Conservation (phyloP, 2,888 invertebrate genomes). For the Choristoneura rosaceana region DNA sequence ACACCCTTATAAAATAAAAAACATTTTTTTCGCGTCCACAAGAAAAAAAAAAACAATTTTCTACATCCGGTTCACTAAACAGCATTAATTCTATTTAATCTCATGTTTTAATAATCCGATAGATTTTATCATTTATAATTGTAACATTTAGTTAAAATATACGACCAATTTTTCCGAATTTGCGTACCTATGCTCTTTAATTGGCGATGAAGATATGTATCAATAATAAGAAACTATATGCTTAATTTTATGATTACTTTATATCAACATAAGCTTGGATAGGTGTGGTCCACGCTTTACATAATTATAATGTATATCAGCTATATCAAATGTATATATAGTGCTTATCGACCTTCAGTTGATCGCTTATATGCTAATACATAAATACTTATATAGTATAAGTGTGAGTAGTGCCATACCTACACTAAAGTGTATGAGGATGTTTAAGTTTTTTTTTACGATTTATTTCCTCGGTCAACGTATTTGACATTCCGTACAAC, state of each 20-base stretch:
- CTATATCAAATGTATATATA: slow-evolving; percentile 17
- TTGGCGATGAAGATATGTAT: slow-evolving; percentile 31
- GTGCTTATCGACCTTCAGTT: slow-evolving; percentile 40
- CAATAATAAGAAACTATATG: slow-evolving; percentile 6
- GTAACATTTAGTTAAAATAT: slow-evolving; percentile 13
- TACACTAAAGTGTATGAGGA: slow-evolving; percentile 9
- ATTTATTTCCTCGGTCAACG: too few species aligned
- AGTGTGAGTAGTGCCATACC: neutral
- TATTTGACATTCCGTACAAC: too few species aligned
- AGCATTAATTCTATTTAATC: neutral
- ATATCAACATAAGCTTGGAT: slow-evolving; percentile 19
- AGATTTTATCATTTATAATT: slow-evolving; percentile 11
- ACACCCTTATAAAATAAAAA: too few species aligned
- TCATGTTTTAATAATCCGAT: slow-evolving; percentile 10
- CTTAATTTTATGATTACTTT: slow-evolving; percentile 26
- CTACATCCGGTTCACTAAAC: neutral
- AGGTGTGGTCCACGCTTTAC: slow-evolving; percentile 38
- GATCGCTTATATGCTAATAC: slow-evolving; percentile 45
- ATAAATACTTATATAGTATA: slow-evolving; percentile 7
- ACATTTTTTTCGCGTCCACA: neutral
- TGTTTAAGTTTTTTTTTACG: neutral
- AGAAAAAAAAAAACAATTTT: neutral
- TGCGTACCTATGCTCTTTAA: slow-evolving; percentile 23
- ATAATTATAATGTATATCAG: slow-evolving; percentile 35
- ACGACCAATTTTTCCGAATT: slow-evolving; percentile 10